These are phyloP conservation scores for Thripadectes ignobilis DNA, from an alignment of 2,797 vertebrate species.

Conservation along the genomic window DNA sequence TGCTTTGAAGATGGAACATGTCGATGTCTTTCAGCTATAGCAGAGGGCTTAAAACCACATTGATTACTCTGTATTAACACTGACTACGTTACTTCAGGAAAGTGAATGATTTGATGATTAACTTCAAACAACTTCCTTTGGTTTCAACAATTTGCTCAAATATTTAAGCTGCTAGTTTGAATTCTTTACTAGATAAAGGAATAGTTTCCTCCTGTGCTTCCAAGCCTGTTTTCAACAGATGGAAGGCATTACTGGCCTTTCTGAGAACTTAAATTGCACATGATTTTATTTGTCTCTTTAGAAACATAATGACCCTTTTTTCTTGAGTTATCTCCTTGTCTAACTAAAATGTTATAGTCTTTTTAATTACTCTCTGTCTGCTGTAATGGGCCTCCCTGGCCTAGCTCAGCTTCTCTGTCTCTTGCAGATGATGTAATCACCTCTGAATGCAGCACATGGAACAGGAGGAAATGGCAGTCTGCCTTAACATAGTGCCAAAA, in stretches of 20 bases:
- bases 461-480: neutral
- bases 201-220: neutral
- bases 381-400: slow-evolving; percentile 6
- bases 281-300: slow-evolving; percentile 56
- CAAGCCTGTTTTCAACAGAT: slow-evolving; percentile 23
- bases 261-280: slow-evolving; percentile 35
- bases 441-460: neutral
- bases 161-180: slow-evolving; percentile 1
- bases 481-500: neutral
- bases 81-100: neutral
- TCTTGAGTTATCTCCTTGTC: slow-evolving; percentile 17
- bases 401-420: slow-evolving; percentile 20
- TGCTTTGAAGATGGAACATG: neutral
- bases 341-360: slow-evolving; percentile 32
- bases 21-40: neutral
- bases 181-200: neutral
- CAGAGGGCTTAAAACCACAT: neutral
- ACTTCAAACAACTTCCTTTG: neutral
- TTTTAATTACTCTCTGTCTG: slow-evolving; percentile 29
- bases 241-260: slow-evolving; percentile 48
- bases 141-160: neutral
- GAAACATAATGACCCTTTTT: slow-evolving; percentile 35
- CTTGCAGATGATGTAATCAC: slow-evolving; percentile 5
- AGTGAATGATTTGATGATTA: neutral
- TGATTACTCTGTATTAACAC: neutral